Evolutionary conservation across 2,888 invertebrate genomes (phyloP), one percentile per base, ranked within the genome.

Genomic region (Spilosoma lubricipeda): DNA sequence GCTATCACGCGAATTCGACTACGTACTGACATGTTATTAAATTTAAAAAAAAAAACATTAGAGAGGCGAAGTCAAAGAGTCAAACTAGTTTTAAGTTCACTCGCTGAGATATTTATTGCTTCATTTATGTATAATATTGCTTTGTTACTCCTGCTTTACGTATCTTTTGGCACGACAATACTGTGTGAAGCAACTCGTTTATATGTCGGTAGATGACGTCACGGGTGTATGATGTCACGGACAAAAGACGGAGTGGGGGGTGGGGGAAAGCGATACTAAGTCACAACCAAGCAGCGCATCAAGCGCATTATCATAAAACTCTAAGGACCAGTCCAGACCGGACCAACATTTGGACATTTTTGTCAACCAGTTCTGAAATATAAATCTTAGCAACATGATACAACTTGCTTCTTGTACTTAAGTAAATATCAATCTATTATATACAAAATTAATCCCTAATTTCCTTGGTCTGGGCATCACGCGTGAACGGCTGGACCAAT

Each of bases 261-360:
- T 67, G 81, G 72, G 80, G 83, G 80, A 82, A 88, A 88, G 91
- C 93, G 90, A 89, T 89, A 87, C 88, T 90, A 93, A 90, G 90
- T 94, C 94, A 94, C 94, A 94, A 94, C 94, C 94, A 90, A 91
- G 91, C 92, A 87, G 87, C 89, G 90, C 89, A 27, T 86, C 83
- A 80, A 82, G 80, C 77, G 85, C 90, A 13, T 67, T 76, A 75
- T 77, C 81, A 77, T 79, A 85, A 83, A 77, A 81, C 80, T 77
- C 78, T 81, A 83, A 77, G 67, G 75, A 73, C 72, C 76, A 56
- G 71, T 45, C 59, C 59, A 63, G 59, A 63, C 59, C 59, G 15
- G 59, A 63, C 59, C 59, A 63, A 63, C 33, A 42, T 33, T 39
- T 36, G 64, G 23, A 63, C 59, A 45, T 72, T 20, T 39, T 73